Evolutionary conservation across 2,797 vertebrate genomes (phyloP).

Genomic region (Characodon lateralis): DNA sequence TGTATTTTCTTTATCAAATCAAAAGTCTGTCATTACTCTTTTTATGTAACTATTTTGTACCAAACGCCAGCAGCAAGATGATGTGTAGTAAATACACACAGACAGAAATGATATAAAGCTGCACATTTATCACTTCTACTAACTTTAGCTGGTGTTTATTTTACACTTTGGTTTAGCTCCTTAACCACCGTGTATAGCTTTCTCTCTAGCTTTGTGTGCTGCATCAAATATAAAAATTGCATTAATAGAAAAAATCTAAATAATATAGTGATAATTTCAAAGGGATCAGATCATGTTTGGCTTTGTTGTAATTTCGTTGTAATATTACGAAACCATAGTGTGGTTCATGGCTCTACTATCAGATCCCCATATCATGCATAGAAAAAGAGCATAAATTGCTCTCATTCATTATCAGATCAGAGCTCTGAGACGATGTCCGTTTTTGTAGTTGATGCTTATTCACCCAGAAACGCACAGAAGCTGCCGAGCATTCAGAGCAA

Average conservation of each 20-base stretch:
- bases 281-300: not conserved
- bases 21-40: not conserved
- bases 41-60: not conserved
- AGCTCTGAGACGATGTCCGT: conserved; percentile 50
- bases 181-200: no score
- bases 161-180: no score
- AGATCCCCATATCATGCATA: not conserved
- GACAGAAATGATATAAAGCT: not conserved
- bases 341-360: not conserved
- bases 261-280: not conserved
- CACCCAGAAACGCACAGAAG: conserved; percentile 38
- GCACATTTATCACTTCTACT: not conserved
- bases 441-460: conserved; percentile 39
- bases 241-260: no score
- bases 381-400: not conserved
- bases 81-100: not conserved
- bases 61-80: not conserved
- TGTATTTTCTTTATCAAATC: no score
- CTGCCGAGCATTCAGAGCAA: conserved; percentile 60
- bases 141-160: not conserved
- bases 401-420: conserved; percentile 30
- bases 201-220: no score
- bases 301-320: not conserved
- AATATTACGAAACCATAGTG: not conserved
- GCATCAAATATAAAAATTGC: not conserved